Conservation (phyloP, 2,113 vertebrate species). For the Thamnaconus septentrionalis region DNA sequence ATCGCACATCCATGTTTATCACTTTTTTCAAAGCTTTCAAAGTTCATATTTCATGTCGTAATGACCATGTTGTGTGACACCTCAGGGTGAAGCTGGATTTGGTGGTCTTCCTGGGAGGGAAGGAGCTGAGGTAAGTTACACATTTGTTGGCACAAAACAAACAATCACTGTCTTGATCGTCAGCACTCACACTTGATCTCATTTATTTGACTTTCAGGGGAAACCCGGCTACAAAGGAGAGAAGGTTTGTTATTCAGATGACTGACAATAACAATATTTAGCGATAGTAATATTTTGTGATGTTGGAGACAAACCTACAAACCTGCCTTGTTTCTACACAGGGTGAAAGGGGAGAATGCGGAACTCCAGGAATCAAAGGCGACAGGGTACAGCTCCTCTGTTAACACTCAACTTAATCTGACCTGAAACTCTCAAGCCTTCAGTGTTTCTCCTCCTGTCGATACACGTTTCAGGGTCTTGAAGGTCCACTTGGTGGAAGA, state of each 20-base stretch:
- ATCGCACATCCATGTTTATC: too few species aligned
- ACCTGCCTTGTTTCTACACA: constrained; percentile 50
- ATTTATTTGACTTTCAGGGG: constrained; percentile 60
- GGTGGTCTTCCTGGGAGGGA: constrained; percentile 84
- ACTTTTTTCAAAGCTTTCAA: too few species aligned
- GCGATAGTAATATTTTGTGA: not conserved
- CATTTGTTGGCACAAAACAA: not conserved
- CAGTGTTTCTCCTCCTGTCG: not conserved
- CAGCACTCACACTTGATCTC: not conserved
- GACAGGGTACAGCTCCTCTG: constrained; percentile 77
- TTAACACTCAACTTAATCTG: not conserved
- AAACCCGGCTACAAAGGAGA: constrained; percentile 90
- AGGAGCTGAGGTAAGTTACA: constrained; percentile 80
- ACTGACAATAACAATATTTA: not conserved
- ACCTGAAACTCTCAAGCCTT: not conserved
- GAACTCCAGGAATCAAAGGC: constrained; percentile 89
- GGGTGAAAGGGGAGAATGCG: constrained; percentile 90
- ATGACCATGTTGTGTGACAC: constrained; percentile 14
- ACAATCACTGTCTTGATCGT: not conserved
- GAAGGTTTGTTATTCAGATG: constrained; percentile 71
- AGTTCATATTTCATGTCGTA: too few species aligned
- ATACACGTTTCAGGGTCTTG: constrained; percentile 79
- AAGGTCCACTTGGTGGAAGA: constrained; percentile 80
- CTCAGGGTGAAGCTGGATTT: constrained; percentile 84
- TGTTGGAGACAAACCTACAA: not conserved